Base-by-base conservation (phyloP, 2,113 vertebrate genomes). In the Eublepharis macularius region DNA sequence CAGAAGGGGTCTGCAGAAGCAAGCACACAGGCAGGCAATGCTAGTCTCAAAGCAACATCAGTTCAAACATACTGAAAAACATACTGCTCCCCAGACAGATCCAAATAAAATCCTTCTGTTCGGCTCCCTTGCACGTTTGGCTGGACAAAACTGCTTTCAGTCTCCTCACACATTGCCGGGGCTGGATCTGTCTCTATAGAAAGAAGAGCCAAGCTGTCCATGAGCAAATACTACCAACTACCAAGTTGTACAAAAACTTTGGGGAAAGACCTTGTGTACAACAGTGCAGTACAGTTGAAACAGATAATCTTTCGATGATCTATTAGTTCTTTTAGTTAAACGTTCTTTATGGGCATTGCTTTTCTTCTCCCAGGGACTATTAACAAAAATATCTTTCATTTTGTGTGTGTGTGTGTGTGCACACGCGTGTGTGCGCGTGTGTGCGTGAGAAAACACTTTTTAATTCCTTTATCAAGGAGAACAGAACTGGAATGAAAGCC, bases 401-500 rank as follows among this genome's bases (percentile, higher is more conserved):
- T 60, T 5, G 21, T 60, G 21, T 60, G 57, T 24, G 57, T 60
- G 51, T 54, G 45, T 54, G 16, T 54, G 49, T n/a, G n/a, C n/a
- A n/a, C n/a, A n/a, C n/a, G n/a, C n/a, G n/a, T n/a, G n/a, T n/a
- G n/a, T n/a, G n/a, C n/a, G 36, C 43, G 26, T 82, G 90, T 90
- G 34, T 83, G 83, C 54, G 88, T 51, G 86, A 86, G 63, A 87
- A 39, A 90, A 91, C 86, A 90, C 32, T 4, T 34, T 49, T 34
- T 21, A 68, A 68, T 63, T 51, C 85, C 0, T 0, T 36, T 68
- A 14, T 91, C 49, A 51, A 36, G 86, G 88, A 91, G 89, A 93
- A 92, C 12, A 91, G 91, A 91, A 81, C 80, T 0, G n/a, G 66
- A 82, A 80, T 83, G 39, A 73, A 88, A 89, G 29, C 74, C 72